Evolutionary conservation across 2,888 invertebrate genomes (phyloP).

Genomic region (Sericinus montela): DNA sequence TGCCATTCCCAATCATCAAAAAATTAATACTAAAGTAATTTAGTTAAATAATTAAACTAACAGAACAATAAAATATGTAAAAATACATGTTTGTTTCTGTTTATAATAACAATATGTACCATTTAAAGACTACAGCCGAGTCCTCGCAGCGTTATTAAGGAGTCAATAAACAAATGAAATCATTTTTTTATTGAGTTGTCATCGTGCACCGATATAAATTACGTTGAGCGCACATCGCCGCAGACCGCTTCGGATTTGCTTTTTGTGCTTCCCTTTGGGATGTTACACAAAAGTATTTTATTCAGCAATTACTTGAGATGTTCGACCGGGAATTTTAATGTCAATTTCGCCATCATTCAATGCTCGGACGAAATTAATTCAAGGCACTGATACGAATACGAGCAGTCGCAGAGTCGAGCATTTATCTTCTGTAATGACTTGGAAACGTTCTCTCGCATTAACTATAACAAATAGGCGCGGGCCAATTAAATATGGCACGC

Average conservation of each 20-base stretch:
- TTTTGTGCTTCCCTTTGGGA: slow-evolving; percentile 72
- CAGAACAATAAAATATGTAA: slow-evolving; percentile 1
- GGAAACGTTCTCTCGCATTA: slow-evolving; percentile 58
- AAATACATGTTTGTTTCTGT: slow-evolving; percentile 48
- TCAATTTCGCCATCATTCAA: slow-evolving; percentile 77
- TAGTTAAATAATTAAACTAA: too few relatives aligned
- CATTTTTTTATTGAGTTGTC: slow-evolving; percentile 79
- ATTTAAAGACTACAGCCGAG: slow-evolving; percentile 48
- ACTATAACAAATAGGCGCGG: slow-evolving; percentile 58
- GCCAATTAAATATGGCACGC: slow-evolving; percentile 64
- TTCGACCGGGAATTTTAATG: slow-evolving; percentile 73
- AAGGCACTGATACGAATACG: slow-evolving; percentile 48
- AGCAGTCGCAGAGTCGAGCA: slow-evolving; percentile 43
- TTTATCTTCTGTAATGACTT: slow-evolving; percentile 70
- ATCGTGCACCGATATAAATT: slow-evolving; percentile 74
- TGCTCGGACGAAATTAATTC: slow-evolving; percentile 71
- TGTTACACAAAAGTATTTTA: slow-evolving; percentile 76
- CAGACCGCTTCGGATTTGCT: slow-evolving; percentile 41
- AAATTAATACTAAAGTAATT: too few relatives aligned
- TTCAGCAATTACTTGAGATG: slow-evolving; percentile 77
- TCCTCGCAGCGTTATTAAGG: slow-evolving; percentile 71
- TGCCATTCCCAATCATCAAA: too few relatives aligned
- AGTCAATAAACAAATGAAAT: slow-evolving; percentile 79
- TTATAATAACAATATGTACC: slow-evolving; percentile 58
- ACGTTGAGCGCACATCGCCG: slow-evolving; percentile 55